phyloP scores from a whole-genome alignment of 2,888 invertebrate species.

The Agrenia bidenticulata region DNA sequence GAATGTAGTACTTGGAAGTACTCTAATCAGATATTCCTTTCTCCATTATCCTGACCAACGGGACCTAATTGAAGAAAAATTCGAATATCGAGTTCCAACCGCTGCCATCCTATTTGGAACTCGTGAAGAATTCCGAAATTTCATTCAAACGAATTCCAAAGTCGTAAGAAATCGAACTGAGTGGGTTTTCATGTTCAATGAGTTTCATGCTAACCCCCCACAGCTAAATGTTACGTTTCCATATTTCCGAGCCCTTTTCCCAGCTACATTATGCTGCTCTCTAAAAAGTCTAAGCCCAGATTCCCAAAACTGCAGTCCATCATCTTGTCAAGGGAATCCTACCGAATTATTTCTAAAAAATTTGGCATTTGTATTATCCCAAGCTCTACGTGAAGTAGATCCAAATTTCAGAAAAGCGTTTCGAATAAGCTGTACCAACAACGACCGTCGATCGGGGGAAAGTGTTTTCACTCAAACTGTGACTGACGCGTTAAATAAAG shows the following conservation, averaged over 20 bases:
- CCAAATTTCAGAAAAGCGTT: slow-evolving; percentile 22
- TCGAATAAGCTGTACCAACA: slow-evolving; percentile 27
- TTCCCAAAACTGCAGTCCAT: slow-evolving; percentile 28
- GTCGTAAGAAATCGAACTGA: slow-evolving; percentile 47
- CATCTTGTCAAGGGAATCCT: slow-evolving; percentile 36
- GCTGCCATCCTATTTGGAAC: slow-evolving; percentile 47
- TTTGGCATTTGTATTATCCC: slow-evolving; percentile 42
- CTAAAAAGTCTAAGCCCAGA: slow-evolving; percentile 28
- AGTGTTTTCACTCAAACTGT: slow-evolving; percentile 25
- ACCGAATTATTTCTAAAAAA: slow-evolving; percentile 37
- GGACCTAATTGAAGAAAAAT: slow-evolving; percentile 48
- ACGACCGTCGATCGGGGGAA: slow-evolving; percentile 25
- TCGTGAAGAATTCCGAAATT: slow-evolving; percentile 37
- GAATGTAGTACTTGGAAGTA: slow-evolving; percentile 48
- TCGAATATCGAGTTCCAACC: slow-evolving; percentile 51
- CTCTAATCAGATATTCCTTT: slow-evolving; percentile 51
- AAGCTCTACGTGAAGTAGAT: slow-evolving; percentile 33
- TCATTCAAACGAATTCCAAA: slow-evolving; percentile 30
- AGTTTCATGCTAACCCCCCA: slow-evolving; percentile 28
- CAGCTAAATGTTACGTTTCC: slow-evolving; percentile 47
- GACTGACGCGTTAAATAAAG: slow-evolving; percentile 25
- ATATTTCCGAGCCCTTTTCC: slow-evolving; percentile 42
- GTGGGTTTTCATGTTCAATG: slow-evolving; percentile 49
- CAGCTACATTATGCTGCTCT: slow-evolving; percentile 39
- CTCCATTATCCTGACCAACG: slow-evolving; percentile 42